Evolutionary conservation across 30 jellyfish, hydroid and myxozoan genomes (phyloP), one percentile per base, ranked within the genome.

Genomic region (Hydra vulgaris): DNA sequence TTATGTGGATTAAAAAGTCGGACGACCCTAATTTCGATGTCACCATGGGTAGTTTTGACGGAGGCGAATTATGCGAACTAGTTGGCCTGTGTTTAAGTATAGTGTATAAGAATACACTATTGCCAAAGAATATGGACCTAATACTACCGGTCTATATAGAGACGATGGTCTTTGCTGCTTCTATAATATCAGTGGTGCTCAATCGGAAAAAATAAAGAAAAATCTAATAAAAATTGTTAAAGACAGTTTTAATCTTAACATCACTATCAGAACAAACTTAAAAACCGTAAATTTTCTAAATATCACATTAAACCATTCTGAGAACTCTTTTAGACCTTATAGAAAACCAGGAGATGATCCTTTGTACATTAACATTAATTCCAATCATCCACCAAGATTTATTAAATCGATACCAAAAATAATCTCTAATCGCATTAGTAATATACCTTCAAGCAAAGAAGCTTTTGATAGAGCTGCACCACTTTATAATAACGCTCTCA

Each of bases 131-230:
- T 74, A 55, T 72, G 84, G 84, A 23, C 70, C 26, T 68, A 83
- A 56, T 23, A 77, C 75, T 73, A 66, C 61, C 1, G 95, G 95
- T 7, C 80, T 87, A 15, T 87, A 87, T 74, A 27, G 92, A 53
- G 96, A 87, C 70, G 95, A 87, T 72, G 95, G 86, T n/a, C 86
- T 87, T 54, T 85, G 82, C 78, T 69, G 80, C 67, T 76, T 82
- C 71, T 54, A 71, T 18, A 76, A 67, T 25, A 73, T 78, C 52
- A n/a, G 89, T 20, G 88, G 95, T 3, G 86, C 69, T 19, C 53
- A 21, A 77, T 79, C 88, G 70, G 93, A 77, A 24, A 56, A 82
- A 54, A 69, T 68, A n/a, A 77, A 73, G 55, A 83, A 82, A 71
- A 79, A 69, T 15, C 26, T 67, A 17, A 66, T 72, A 5, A 76